These are phyloP conservation scores for Tillus elongatus DNA, from an alignment of 2,888 invertebrate species.

Conservation along the genomic window DNA sequence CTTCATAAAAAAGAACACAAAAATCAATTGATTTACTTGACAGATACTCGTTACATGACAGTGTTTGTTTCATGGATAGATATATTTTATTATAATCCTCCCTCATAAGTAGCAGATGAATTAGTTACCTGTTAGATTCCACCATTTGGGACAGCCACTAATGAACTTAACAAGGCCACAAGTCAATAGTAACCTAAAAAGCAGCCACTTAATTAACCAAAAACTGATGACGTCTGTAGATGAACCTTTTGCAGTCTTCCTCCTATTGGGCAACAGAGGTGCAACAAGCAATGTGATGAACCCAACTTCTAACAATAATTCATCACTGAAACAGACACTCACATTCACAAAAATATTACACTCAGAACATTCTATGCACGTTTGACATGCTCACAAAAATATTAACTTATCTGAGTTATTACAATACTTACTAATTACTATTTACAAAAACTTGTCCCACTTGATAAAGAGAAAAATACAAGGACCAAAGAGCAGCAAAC, in stretches of 20 bases:
- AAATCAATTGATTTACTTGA: too few species aligned
- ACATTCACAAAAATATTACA: too few species aligned
- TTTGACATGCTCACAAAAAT: too few species aligned
- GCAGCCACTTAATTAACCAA: constrained; percentile 63
- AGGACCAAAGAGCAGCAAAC: constrained; percentile 56
- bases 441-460: constrained; percentile 66
- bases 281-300: constrained; percentile 61
- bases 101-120: too few species aligned
- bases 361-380: too few species aligned
- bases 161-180: constrained; percentile 63
- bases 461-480: constrained; percentile 67
- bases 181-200: constrained; percentile 63
- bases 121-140: constrained; percentile 59
- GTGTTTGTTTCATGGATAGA: too few species aligned
- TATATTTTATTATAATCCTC: too few species aligned
- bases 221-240: constrained; percentile 50
- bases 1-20: too few species aligned
- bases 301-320: constrained; percentile 63
- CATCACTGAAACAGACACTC: constrained; percentile 54
- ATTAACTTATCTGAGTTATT: too few species aligned
- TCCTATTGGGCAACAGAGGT: constrained; percentile 46
- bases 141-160: constrained; percentile 67
- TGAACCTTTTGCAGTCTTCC: constrained; percentile 39
- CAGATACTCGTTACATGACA: too few species aligned
- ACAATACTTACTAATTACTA: constrained; percentile 62